These are phyloP conservation scores for Syngnathus typhle DNA, from an alignment of 2,113 vertebrate species.

Conservation along the genomic window DNA sequence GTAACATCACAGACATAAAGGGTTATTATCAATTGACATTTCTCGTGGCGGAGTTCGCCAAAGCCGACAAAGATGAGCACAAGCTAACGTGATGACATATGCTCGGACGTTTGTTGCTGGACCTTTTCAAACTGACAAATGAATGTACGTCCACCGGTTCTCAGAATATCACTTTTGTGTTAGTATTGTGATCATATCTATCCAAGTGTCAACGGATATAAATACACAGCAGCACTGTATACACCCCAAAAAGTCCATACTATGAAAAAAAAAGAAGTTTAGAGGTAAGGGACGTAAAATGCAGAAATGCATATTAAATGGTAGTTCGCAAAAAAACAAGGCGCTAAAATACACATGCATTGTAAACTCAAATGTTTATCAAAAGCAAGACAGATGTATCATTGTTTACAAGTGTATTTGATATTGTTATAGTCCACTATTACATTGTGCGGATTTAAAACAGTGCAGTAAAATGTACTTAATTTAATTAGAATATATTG, in stretches of 20 bases:
- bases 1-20: slow-evolving; percentile 11
- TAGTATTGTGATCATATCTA: neutral
- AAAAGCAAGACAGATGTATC: too few relatives aligned
- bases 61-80: slow-evolving; percentile 3
- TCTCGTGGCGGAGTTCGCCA: slow-evolving; percentile 5
- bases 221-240: neutral
- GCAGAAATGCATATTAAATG: too few relatives aligned
- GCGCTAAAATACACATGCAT: too few relatives aligned
- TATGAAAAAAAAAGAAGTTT: neutral
- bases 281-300: neutral
- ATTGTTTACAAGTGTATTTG: too few relatives aligned
- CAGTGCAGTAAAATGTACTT: too few relatives aligned
- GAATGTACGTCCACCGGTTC: neutral
- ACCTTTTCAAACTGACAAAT: slow-evolving; percentile 1
- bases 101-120: slow-evolving; percentile 1
- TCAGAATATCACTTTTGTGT: neutral
- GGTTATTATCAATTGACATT: slow-evolving; percentile 1
- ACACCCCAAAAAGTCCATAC: neutral
- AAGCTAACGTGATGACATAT: slow-evolving; percentile 3
- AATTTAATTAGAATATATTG: too few relatives aligned
- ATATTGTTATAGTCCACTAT: too few relatives aligned
- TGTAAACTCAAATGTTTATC: too few relatives aligned
- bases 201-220: neutral
- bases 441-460: too few relatives aligned
- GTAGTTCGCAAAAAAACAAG: too few relatives aligned